A percentile compares a stretch with the other conserved stretches of the same genome.
Conservation (phyloP, 2,888 invertebrate species). For the Osmoderma eremita region DNA sequence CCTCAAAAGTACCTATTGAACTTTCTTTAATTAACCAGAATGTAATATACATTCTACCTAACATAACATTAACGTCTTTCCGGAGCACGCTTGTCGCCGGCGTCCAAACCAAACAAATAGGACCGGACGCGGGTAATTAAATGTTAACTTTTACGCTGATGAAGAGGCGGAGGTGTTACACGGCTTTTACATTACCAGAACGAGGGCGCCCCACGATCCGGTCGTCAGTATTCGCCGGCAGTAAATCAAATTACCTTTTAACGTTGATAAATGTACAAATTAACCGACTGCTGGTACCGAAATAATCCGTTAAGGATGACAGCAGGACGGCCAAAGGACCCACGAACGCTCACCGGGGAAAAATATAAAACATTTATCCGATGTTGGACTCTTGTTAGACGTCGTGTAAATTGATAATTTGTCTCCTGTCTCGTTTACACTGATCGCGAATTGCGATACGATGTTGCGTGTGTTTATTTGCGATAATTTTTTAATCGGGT, state of each 20-base stretch:
- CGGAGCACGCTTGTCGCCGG: no score
- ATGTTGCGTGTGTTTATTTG: not conserved
- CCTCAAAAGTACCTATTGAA: no score
- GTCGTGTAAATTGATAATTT: constrained; percentile 31
- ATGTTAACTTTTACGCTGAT: constrained; percentile 10
- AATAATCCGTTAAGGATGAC: constrained; percentile 31
- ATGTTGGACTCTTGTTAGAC: not conserved
- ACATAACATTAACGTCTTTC: no score
- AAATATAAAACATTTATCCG: constrained; percentile 32
- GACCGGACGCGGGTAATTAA: constrained; percentile 4
- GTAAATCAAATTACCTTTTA: constrained; percentile 35
- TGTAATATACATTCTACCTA: no score
- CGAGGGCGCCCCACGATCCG: not conserved
- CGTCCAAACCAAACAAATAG: not conserved
- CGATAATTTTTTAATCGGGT: not conserved
- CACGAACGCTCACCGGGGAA: constrained; percentile 7
- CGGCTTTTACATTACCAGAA: constrained; percentile 7
- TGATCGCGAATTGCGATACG: not conserved
- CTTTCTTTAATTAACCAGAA: no score
- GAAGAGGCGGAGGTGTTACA: constrained; percentile 2
- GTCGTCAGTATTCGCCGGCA: not conserved
- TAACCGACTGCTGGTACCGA: constrained; percentile 18
- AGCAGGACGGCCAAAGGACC: not conserved
- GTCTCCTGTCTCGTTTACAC: constrained; percentile 19
- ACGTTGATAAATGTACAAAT: constrained; percentile 36